These are phyloP conservation scores for Zapornia atra DNA, from an alignment of 2,113 vertebrate species.

Conservation along the genomic window DNA sequence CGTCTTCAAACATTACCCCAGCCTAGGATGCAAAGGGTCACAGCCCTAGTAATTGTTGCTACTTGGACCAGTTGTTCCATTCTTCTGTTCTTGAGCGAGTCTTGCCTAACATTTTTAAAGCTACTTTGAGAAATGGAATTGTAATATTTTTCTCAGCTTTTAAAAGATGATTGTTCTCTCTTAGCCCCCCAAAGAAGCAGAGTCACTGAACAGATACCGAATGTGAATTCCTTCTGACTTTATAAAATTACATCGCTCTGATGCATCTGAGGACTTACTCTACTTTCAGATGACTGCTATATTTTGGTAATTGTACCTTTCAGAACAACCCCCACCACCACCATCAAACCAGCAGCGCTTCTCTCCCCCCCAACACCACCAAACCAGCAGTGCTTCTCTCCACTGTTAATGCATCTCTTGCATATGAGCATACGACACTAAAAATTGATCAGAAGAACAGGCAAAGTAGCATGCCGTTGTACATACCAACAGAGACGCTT, in stretches of 20 bases:
- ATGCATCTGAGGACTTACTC: not conserved
- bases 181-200: not conserved
- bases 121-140: not conserved
- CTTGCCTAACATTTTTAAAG: not conserved
- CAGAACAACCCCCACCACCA: not conserved
- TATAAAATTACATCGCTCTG: not conserved
- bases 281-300: not conserved
- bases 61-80: not conserved
- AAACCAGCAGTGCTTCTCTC: not conserved
- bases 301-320: not conserved
- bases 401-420: not conserved
- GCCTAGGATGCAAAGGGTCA: not conserved
- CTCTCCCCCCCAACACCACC: not conserved
- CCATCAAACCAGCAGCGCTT: not conserved
- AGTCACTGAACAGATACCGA: not conserved
- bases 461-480: not conserved
- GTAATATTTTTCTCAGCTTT: not conserved
- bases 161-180: not conserved
- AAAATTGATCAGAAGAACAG: not conserved
- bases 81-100: not conserved
- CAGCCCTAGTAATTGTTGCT: not conserved
- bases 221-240: not conserved
- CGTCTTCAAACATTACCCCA: not conserved
- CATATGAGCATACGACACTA: not conserved
- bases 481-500: slow-evolving; percentile 30